phyloP scores from a whole-genome alignment of 2,113 vertebrate species.

The Ageneiosus marmoratus region DNA sequence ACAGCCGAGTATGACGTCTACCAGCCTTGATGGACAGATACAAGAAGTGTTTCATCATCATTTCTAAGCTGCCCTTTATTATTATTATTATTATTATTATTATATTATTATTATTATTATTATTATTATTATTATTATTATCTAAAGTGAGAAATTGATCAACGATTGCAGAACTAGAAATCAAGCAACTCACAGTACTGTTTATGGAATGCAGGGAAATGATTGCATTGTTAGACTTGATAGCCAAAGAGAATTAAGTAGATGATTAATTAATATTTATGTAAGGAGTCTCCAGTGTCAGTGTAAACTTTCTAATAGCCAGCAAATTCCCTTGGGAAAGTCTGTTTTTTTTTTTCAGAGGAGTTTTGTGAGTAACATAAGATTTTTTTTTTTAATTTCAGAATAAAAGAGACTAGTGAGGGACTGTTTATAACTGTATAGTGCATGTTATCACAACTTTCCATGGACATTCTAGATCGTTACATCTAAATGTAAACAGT shows the following conservation, averaged over 20 bases:
- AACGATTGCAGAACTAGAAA: not conserved
- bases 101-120: not conserved
- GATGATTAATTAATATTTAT: not conserved
- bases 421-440: no score
- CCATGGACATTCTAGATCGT: not conserved
- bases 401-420: not conserved
- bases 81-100: no score
- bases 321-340: not conserved
- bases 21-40: not conserved
- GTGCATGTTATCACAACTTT: no score
- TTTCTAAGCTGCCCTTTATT: not conserved
- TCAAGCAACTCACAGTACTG: not conserved
- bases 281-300: not conserved
- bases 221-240: not conserved
- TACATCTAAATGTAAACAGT: not conserved
- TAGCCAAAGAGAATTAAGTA: not conserved
- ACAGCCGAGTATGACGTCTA: not conserved
- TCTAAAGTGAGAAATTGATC: not conserved
- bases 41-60: not conserved
- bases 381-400: not conserved
- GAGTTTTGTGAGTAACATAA: not conserved
- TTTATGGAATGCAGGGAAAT: not conserved
- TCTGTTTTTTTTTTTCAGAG: no score
- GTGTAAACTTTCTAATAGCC: not conserved
- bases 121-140: no score